A percentile compares a stretch with the other conserved stretches of the same genome.
phyloP scores from a whole-genome alignment of 2,113 vertebrate species.

The Hepsetus odoe region DNA sequence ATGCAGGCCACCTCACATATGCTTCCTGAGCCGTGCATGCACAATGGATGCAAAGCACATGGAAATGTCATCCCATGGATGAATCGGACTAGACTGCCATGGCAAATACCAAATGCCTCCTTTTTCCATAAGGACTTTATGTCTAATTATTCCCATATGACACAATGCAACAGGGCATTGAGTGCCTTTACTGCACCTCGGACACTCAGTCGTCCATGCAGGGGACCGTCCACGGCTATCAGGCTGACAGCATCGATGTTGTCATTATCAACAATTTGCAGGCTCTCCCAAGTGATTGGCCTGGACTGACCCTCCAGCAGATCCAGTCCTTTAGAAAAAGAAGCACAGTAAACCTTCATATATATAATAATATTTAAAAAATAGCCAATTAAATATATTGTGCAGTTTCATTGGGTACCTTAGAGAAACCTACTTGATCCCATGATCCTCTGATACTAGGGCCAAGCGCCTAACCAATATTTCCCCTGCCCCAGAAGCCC shows the following conservation, averaged over 20 bases:
- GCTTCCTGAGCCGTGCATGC: slow-evolving; percentile 55
- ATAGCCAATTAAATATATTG: background rate
- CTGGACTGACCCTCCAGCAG: slow-evolving; percentile 73
- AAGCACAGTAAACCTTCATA: background rate
- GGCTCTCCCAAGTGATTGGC: slow-evolving; percentile 68
- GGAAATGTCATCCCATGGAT: slow-evolving; percentile 37
- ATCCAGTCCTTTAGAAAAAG: slow-evolving; percentile 64
- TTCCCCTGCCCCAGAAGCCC: too few relatives aligned
- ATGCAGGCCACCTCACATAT: slow-evolving; percentile 70
- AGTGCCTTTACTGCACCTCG: slow-evolving; percentile 54
- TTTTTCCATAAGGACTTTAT: too few relatives aligned
- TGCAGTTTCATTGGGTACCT: too few relatives aligned
- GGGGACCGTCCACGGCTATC: slow-evolving; percentile 71
- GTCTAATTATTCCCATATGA: too few relatives aligned
- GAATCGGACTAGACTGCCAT: background rate
- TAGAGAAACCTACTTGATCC: too few relatives aligned
- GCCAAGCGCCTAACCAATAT: too few relatives aligned
- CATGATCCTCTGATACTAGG: too few relatives aligned
- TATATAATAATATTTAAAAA: background rate
- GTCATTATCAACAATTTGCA: slow-evolving; percentile 76
- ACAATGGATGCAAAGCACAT: slow-evolving; percentile 53
- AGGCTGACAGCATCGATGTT: slow-evolving; percentile 66
- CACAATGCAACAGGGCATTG: too few relatives aligned
- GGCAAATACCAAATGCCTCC: too few relatives aligned
- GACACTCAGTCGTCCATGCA: slow-evolving; percentile 64